Percentiles rank a stretch among this genome's conserved stretches.
These are phyloP conservation scores for Apocheima hispidaria DNA, from an alignment of 2,888 invertebrate species.

Conservation along the genomic window DNA sequence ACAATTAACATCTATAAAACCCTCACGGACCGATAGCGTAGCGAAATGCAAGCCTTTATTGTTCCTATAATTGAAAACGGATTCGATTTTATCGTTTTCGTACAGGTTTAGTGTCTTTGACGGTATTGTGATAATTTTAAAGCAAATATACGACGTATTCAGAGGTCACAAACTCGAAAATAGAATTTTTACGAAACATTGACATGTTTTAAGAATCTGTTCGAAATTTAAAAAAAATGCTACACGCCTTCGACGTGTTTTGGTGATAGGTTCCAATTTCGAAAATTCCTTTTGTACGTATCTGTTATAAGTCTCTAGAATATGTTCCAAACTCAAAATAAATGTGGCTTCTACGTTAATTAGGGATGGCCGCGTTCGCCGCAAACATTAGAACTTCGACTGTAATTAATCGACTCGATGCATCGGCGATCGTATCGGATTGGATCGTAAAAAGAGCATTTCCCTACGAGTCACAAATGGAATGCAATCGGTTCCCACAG, in stretches of 20 bases:
- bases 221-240: background rate
- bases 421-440: constrained; percentile 77
- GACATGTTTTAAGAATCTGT: background rate
- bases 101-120: constrained; percentile 39
- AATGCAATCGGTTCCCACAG: constrained; percentile 84
- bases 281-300: constrained; percentile 52
- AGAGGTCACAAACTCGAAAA: constrained; percentile 36
- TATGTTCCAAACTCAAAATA: too few relatives aligned
- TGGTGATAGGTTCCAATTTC: constrained; percentile 36
- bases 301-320: too few relatives aligned
- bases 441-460: constrained; percentile 74
- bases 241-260: too few relatives aligned
- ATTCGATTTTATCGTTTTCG: constrained; percentile 50
- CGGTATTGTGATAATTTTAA: constrained; percentile 27
- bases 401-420: constrained; percentile 77
- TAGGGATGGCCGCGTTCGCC: constrained; percentile 63
- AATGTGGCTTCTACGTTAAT: constrained; percentile 57
- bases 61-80: constrained; percentile 64
- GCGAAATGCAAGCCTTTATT: constrained; percentile 57
- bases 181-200: constrained; percentile 37
- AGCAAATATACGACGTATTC: constrained; percentile 23
- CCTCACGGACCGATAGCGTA: constrained; percentile 50
- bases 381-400: constrained; percentile 67
- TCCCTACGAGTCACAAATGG: constrained; percentile 68
- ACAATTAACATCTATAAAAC: constrained; percentile 82